Evolutionary conservation across 2,113 vertebrate species (phyloP), one percentile per base, ranked within the genome.

Genomic region (Cyanoliseus patagonus): DNA sequence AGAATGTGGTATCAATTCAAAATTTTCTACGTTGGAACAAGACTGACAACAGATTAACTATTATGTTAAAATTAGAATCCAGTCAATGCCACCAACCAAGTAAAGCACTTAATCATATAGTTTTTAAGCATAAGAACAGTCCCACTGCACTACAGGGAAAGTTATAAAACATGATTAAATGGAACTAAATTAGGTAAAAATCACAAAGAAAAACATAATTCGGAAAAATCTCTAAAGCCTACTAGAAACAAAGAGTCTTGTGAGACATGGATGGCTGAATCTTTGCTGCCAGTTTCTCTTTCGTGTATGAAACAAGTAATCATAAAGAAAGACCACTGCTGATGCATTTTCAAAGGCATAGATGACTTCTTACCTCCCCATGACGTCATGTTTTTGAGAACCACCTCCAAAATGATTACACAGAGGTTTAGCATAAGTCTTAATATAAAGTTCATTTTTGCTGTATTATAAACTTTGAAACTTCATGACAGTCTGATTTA

Each of bases 61-160:
- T 78, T 84, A 72, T 5, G 35, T 83, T 91, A 94, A 92, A 92
- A 91, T 84, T 81, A 95, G 73, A 81, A 92, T 84, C 51, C 3
- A 0, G 35, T 94, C 61, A 78, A 68, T 2, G 3, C n/a, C 72
- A 92, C 42, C 55, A 90, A 81, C 42, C 28, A 83, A 74, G 67
- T 35, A 88, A 85, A 86, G 30, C 24, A 90, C 37, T 90, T 92
- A 83, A 86, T 88, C 59, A 81, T 24, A 53, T 4, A 67, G 53
- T 42, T 77, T 85, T 46, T 39, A 88, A 77, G 75, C 53, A 31
- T 22, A 92, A 62, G 61, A 93, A 86, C 41, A 42, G 41, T 39
- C 33, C 17, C 62, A 47, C 8, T 72, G 69, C 69, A 70, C 73
- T 75, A 75, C 46, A 75, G 30, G 20, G 11, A 19, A 85, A 75